Conservation (phyloP, 2,113 vertebrate genomes). For the Engystomops pustulosus region DNA sequence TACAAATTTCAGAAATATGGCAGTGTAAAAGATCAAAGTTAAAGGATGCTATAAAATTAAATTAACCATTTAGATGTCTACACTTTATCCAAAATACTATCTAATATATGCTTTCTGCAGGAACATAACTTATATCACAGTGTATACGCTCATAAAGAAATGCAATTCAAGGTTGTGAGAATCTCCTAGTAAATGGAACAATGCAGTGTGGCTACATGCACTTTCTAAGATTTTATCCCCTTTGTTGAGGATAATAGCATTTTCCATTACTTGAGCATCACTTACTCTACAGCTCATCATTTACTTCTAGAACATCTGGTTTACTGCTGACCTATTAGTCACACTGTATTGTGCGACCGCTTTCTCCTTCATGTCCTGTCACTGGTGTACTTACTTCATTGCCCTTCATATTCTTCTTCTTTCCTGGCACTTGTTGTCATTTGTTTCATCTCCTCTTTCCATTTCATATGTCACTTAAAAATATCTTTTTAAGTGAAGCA, state of each 20-base stretch:
- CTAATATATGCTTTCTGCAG: no score
- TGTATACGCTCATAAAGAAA: not conserved
- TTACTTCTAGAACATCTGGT: constrained; percentile 7
- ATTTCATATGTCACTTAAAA: no score
- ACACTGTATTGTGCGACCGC: not conserved
- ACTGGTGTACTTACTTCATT: not conserved
- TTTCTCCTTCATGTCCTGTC: not conserved
- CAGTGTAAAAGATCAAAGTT: no score
- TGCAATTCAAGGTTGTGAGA: not conserved
- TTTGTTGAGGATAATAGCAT: constrained; percentile 8
- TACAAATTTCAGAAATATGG: no score
- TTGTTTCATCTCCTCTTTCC: not conserved
- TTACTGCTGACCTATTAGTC: constrained; percentile 6
- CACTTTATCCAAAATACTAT: no score
- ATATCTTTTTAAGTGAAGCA: no score
- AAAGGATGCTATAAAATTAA: no score
- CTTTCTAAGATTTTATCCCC: not conserved
- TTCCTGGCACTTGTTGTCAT: not conserved
- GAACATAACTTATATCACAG: not conserved
- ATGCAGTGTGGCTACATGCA: not conserved
- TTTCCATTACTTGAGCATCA: constrained; percentile 19
- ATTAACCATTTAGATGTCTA: no score
- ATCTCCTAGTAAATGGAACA: constrained; percentile 1
- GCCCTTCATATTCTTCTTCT: not conserved
- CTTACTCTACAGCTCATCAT: not conserved